Conservation (phyloP, 2,113 vertebrate genomes). For the Campylomormyrus tamandua region DNA sequence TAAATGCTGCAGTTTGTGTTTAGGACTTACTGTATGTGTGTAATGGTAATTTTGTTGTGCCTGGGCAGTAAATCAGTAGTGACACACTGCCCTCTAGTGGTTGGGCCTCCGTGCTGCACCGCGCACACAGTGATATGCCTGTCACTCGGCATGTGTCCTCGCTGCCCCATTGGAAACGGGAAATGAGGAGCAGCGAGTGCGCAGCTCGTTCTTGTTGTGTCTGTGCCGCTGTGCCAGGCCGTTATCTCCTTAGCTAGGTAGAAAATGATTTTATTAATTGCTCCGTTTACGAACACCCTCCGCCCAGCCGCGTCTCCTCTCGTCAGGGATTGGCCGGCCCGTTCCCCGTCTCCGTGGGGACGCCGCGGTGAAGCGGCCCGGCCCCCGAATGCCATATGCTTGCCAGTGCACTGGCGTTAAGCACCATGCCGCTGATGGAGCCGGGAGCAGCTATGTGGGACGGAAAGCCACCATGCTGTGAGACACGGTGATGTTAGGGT, state of each 20-base stretch:
- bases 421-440: conserved; percentile 38
- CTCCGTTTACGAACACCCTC: conserved; percentile 63
- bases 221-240: conserved; percentile 62
- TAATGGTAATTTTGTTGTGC: conserved; percentile 50
- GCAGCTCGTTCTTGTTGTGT: conserved; percentile 50
- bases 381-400: conserved; percentile 20
- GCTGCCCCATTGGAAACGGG: conserved; percentile 42
- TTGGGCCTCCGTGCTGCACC: not conserved
- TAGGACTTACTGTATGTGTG: conserved; percentile 50
- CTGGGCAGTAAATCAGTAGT: conserved; percentile 36
- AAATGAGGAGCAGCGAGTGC: conserved; percentile 23
- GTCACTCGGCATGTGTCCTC: conserved; percentile 8
- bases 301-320: conserved; percentile 10
- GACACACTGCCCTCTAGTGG: conserved; percentile 65
- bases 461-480: conserved; percentile 45
- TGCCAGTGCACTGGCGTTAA: conserved; percentile 47
- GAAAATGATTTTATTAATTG: conserved; percentile 76
- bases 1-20: not conserved
- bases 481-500: conserved; percentile 30
- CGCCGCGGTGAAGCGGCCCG: not conserved
- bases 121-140: conserved; percentile 6
- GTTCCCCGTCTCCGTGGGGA: not conserved
- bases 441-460: conserved; percentile 42
- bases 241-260: conserved; percentile 70
- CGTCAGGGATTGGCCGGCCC: not conserved